Conservation (phyloP, 2,113 vertebrate species). For the Piaya cayana region DNA sequence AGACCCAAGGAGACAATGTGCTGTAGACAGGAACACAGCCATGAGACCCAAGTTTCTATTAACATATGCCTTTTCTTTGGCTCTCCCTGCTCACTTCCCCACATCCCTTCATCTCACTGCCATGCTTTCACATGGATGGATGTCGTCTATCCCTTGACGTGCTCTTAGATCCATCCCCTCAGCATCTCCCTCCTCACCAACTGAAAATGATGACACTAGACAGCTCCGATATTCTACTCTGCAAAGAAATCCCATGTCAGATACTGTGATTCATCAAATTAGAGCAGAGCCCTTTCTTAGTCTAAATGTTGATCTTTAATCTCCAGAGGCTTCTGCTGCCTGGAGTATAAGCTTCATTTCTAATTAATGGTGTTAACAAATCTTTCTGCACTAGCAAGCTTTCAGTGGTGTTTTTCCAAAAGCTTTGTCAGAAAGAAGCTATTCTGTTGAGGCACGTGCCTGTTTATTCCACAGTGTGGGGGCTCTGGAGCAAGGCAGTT, state of each 20-base stretch:
- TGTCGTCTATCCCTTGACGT: background rate
- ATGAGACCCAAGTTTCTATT: accelerated
- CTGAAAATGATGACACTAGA: background rate
- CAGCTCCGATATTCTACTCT: background rate
- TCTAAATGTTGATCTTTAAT: background rate
- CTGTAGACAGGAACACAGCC: background rate
- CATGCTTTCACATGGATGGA: background rate
- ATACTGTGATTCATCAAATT: background rate
- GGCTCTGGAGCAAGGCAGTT: background rate
- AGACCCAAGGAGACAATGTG: background rate
- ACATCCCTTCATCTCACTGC: background rate
- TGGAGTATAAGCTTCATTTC: background rate
- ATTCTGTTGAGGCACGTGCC: background rate
- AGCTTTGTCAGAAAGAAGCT: background rate
- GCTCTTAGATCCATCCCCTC: background rate
- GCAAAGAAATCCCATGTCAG: background rate
- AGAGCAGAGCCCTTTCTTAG: background rate
- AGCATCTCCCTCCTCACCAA: background rate
- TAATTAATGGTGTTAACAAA: background rate
- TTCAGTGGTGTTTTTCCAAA: background rate
- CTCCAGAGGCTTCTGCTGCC: background rate
- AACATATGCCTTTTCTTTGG: accelerated
- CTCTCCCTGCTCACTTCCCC: background rate
- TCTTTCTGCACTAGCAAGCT: background rate
- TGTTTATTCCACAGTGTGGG: accelerated